Evolutionary conservation across 1,140 invertebrate genomes (phyloP), one percentile per base, ranked within the genome.

Genomic region (Laodelphax striatellus): DNA sequence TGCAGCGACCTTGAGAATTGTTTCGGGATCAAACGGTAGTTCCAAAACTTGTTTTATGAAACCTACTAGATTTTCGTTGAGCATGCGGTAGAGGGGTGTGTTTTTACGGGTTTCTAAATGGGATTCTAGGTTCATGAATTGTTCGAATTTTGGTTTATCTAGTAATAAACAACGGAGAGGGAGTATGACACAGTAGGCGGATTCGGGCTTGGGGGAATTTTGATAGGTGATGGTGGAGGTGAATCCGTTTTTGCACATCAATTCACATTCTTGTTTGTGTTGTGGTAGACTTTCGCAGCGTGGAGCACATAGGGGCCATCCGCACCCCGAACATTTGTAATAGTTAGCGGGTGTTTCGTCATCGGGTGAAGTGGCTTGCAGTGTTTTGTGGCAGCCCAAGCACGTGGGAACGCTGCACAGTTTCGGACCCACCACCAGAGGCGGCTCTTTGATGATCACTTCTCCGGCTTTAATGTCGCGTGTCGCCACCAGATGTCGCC

Each of bases 1-100:
- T 0, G 79, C 81, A 60, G 82, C 80, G 1, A 86, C 71, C 60
- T 76, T 76, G 64, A 86, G 83, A 3, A 86, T 67, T 2, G 81
- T 52, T 19, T 83, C 78, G 14, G 75, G 69, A 5, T 75, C 60
- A 9, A 72, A 64, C 1, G 62, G 9, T n/a, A 60, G 17, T n/a
- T 41, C 38, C 46, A 60, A 46, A 24, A 80, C 77, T 50, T 81
- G 77, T 55, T 76, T 73, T 28, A 84, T 73, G 61, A 84, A 80
- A 1, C 78, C 79, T 1, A 82, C 74, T 9, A 84, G 70, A 69
- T 83, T 83, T 41, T 77, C 75, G 64, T 79, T 77, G 14, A 84
- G 69, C 0, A 79, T 72, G 41, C 73, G 73, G 59, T 82, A 84
- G 9, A 82, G 67, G 8, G 77, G 76, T 2, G 80, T 83, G 17